Percentiles rank a stretch among this genome's conserved stretches.
Conservation (phyloP, 1,140 invertebrate genomes). For the Bombus ignitus region DNA sequence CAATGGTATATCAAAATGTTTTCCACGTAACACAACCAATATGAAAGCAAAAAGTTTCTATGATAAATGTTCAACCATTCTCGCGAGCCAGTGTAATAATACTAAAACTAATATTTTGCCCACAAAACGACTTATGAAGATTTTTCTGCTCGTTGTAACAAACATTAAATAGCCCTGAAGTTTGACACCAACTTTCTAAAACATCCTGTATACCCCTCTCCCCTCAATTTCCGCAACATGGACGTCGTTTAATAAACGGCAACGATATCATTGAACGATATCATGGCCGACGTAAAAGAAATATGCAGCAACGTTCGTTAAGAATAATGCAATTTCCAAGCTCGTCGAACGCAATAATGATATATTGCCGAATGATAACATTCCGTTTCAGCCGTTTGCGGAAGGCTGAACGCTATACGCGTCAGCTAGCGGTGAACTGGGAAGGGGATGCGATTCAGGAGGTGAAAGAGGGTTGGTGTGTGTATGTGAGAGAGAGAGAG, state of each 20-base stretch:
- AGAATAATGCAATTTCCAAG: conserved; percentile 76
- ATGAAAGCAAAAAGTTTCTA: too few relatives aligned
- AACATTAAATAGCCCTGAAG: not conserved
- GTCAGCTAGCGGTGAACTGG: conserved; percentile 31
- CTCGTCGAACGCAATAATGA: conserved; percentile 74
- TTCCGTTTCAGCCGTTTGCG: conserved; percentile 68
- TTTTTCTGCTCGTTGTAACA: not conserved
- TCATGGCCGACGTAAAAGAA: conserved; percentile 32
- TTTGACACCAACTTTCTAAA: not conserved
- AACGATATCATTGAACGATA: conserved; percentile 45
- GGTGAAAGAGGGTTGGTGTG: not conserved
- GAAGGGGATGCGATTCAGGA: conserved; percentile 7
- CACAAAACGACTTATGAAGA: too few relatives aligned
- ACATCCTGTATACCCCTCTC: not conserved
- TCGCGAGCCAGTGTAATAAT: not conserved
- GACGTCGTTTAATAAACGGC: conserved; percentile 54
- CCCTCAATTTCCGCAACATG: not conserved
- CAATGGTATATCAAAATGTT: too few relatives aligned
- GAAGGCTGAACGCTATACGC: conserved; percentile 32
- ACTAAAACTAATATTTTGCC: not conserved
- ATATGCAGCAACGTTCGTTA: conserved; percentile 59
- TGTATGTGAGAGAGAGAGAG: too few relatives aligned
- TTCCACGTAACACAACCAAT: too few relatives aligned
- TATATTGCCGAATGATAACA: conserved; percentile 76
- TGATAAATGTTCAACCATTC: not conserved